Evolutionary conservation across 2,797 vertebrate species (phyloP).

Genomic region (Triplophysa yarkandensis): DNA sequence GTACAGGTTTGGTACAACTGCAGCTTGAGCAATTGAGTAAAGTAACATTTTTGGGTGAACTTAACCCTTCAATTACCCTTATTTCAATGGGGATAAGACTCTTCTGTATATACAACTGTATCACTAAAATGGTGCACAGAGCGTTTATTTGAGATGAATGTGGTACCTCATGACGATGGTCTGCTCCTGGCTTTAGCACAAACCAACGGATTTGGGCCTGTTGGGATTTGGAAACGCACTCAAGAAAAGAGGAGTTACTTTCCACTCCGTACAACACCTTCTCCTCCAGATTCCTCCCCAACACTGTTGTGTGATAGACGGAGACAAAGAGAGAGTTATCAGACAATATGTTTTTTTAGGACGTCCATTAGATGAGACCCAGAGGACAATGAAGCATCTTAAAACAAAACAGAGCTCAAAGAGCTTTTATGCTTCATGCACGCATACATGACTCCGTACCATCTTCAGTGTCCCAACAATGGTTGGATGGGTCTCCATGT

Average conservation of each 20-base stretch:
- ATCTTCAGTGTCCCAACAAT: constrained; percentile 94
- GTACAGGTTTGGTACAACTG: too few relatives aligned
- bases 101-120: too few relatives aligned
- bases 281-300: constrained; percentile 85
- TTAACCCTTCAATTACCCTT: too few relatives aligned
- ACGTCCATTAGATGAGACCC: constrained; percentile 47
- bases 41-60: too few relatives aligned
- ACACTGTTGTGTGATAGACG: constrained; percentile 72
- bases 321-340: constrained; percentile 18
- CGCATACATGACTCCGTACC: constrained; percentile 75
- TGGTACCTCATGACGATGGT: constrained; percentile 89
- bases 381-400: constrained; percentile 41
- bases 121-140: background rate
- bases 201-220: constrained; percentile 84
- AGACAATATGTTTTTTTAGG: constrained; percentile 32
- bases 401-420: constrained; percentile 47
- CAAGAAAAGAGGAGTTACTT: constrained; percentile 96
- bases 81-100: too few relatives aligned
- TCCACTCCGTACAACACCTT: constrained; percentile 94
- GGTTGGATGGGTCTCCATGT: constrained; percentile 92
- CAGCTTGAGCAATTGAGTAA: too few relatives aligned
- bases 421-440: constrained; percentile 38
- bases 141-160: background rate
- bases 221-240: constrained; percentile 95
- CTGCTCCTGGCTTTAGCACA: constrained; percentile 71